Conservation (phyloP, 64 coral and sea anemone species). For the Anthopleura sola region DNA sequence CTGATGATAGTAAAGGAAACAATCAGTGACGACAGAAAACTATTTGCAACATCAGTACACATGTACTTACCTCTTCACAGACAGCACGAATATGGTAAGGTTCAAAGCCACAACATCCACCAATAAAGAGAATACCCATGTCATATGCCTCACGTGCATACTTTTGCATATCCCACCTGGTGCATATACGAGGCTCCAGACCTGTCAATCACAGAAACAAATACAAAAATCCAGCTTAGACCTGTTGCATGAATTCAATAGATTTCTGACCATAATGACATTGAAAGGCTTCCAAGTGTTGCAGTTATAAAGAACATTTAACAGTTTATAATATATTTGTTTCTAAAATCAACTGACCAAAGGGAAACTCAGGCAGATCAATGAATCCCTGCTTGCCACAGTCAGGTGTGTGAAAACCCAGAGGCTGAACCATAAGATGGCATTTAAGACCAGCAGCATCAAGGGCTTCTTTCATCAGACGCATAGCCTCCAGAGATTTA, state of each 20-base stretch:
- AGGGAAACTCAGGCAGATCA: conserved; percentile 97
- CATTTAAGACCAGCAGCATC: conserved; percentile 87
- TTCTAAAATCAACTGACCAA: conserved; percentile 63
- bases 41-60: too few species aligned
- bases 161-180: conserved; percentile 42
- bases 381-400: conserved; percentile 94
- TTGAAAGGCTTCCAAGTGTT: background rate
- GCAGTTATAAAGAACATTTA: background rate
- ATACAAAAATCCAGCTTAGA: too few species aligned
- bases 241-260: too few species aligned
- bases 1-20: background rate
- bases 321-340: too few species aligned
- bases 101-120: conserved; percentile 59
- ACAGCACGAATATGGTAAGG: conserved; percentile 59
- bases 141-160: conserved; percentile 43
- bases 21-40: too few species aligned
- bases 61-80: conserved; percentile 31
- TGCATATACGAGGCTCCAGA: conserved; percentile 59
- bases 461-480: conserved; percentile 91
- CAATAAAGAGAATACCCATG: conserved; percentile 49
- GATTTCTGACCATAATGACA: too few species aligned
- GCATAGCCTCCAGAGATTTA: conserved; percentile 59
- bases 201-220: background rate
- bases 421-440: conserved; percentile 85
- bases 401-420: conserved; percentile 85